Evolutionary conservation across 2,113 vertebrate species (phyloP).

Genomic region (Camelus dromedarius): DNA sequence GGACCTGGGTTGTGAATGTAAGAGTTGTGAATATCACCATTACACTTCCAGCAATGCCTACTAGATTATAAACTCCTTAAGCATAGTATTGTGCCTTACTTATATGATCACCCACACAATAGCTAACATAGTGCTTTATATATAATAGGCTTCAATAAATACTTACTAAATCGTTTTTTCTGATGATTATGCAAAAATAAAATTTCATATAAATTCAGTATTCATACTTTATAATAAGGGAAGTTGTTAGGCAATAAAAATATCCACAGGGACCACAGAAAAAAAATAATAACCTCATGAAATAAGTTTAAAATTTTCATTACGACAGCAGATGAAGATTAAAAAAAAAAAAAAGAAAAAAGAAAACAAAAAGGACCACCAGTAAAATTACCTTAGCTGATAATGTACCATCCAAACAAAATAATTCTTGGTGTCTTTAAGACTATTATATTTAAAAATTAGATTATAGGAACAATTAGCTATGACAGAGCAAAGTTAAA

Average conservation of each 20-base stretch:
- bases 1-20: not conserved
- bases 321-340: not conserved
- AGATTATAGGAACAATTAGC: not conserved
- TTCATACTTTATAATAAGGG: not conserved
- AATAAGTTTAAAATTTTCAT: not conserved
- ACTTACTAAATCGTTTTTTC: constrained; percentile 23
- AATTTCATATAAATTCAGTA: constrained; percentile 8
- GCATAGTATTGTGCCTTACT: not conserved
- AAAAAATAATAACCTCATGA: not conserved
- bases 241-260: not conserved
- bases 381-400: not conserved
- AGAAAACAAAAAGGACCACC: not conserved
- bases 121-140: not conserved
- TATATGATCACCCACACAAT: not conserved
- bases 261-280: not conserved
- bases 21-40: not conserved
- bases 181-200: not conserved
- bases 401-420: not conserved
- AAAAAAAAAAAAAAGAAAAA: no score
- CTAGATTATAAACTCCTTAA: not conserved
- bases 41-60: not conserved
- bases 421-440: not conserved
- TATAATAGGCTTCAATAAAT: not conserved
- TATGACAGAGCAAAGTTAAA: not conserved
- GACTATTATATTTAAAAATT: constrained; percentile 33